Evolutionary conservation across 2,888 invertebrate genomes (phyloP), one percentile per base, ranked within the genome.

Genomic region (Chrysopilus asiliformis): DNA sequence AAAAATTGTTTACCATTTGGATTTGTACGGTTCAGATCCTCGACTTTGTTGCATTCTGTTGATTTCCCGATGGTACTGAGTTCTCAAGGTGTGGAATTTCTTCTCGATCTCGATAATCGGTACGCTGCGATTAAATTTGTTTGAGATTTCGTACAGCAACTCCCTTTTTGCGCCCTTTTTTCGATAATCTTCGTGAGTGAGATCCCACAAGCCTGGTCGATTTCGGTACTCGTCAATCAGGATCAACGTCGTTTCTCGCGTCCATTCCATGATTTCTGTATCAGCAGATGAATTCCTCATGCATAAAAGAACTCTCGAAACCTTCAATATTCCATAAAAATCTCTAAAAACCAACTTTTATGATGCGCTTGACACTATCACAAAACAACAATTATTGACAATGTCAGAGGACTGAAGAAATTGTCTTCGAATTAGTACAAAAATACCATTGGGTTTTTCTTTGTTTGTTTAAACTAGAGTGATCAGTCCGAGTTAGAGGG

Each of bases 61-160:
- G 4, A 68, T 67, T 46, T 73, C 73, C 5, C 74, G 65, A 47
- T 73, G 73, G 45, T 73, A 72, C 42, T 72, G 74, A 2, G 74
- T 73, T 4, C 72, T 61, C 25, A 72, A 55, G 40, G 73, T 73
- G 43, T 73, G 74, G 34, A 72, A 71, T 45, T 72, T 72, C 47
- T 72, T 72, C 2, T 72, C 71, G 17, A 67, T 60, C 44, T 72
- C 72, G 4, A 65, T 60, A 16, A 55, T 52, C 1, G 58, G 52
- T 39, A 59, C 55, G 16, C 50, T 53, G 56, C 58, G 46, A 54
- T 60, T 54, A 6, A 61, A 44, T 16, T 52, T 54, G 1, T 43
- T 49, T 1, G 55, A 52, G 2, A 61, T 60, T 40, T 62, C 59
- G 18, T 49, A 50, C 2, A 61, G 45, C 2, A 61, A 47, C 26